Base-by-base conservation (phyloP, 2,888 invertebrate genomes). In the Emmelina monodactyla region DNA sequence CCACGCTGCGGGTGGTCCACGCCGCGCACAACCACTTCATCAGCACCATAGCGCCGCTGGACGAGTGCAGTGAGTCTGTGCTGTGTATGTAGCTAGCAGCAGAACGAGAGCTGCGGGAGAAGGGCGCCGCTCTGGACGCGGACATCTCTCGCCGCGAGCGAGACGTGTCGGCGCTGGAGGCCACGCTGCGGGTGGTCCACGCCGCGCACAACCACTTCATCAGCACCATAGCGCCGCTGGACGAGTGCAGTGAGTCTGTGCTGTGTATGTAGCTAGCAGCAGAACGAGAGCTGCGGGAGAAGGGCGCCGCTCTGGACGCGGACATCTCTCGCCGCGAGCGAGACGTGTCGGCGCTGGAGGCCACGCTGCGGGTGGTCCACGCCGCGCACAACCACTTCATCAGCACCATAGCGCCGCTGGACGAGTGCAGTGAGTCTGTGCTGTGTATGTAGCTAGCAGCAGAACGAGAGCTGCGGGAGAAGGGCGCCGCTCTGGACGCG, bases 141-240 rank as follows among this genome's bases (percentile, higher is more conserved):
- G 87, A 88, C 49, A 91, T 95, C 19, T 6, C 19, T 5, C 88
- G 86, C 52, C 85, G 90, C 1, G 95, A 96, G 71, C 84, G 86
- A 39, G 95, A 96, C 67, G 90, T 95, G 49, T 82, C 88, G 14
- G 94, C 94, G 10, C 85, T 96, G 72, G 94, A 96, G 65, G 94
- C 94, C 55, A 94, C 95, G 1, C 69, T 96, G 50, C 85, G 88
- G 15, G 76, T 95, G 34, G 85, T 95, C 49, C 91, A 91, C 58
- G 83, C 85, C 31, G 87, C 92, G 22, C 95, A 95, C 60, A 79
- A 83, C 25, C 86, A 86, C 40, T 94, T 89, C 66, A 85, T 89
- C 56, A 82, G 79, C 46, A 86, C 82, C 54, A 69, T 91, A 41
- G 67, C 82, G 31, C 78, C 84, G 32, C 76, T 87, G 1, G 68